Conservation (phyloP, 1,140 invertebrate genomes). For the Littorina saxatilis region DNA sequence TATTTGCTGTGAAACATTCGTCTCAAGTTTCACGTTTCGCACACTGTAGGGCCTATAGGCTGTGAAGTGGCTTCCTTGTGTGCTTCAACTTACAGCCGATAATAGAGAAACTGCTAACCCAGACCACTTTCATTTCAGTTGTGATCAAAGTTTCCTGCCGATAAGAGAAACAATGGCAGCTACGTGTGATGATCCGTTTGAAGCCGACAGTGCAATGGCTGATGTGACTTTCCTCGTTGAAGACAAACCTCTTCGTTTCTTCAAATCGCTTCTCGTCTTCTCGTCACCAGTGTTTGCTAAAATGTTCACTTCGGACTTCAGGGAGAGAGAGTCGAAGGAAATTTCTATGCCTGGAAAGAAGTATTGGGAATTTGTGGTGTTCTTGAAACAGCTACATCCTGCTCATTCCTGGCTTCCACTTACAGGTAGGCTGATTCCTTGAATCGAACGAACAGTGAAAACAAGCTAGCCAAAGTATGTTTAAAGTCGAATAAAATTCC, state of each 20-base stretch:
- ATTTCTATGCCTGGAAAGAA: not conserved
- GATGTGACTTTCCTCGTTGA: not conserved
- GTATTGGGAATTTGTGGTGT: not conserved
- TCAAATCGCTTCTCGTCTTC: not conserved
- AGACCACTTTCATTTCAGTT: no score
- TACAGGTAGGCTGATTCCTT: not conserved
- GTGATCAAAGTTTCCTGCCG: no score
- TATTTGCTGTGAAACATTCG: no score
- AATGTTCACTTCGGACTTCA: conserved; percentile 16
- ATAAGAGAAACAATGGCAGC: no score
- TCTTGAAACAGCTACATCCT: not conserved
- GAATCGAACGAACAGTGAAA: not conserved
- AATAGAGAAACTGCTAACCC: no score
- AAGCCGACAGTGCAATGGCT: not conserved
- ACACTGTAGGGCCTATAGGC: no score
- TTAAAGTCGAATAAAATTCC: no score
- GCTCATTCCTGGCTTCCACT: not conserved
- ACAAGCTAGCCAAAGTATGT: not conserved
- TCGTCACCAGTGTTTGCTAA: not conserved
- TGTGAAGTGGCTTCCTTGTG: no score
- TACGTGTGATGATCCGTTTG: not conserved
- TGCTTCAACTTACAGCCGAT: no score
- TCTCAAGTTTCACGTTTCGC: no score
- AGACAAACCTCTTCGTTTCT: not conserved
- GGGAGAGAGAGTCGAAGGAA: not conserved